These are phyloP conservation scores for Ginglymostoma cirratum DNA, from an alignment of 2,113 vertebrate genomes.

Conservation along the genomic window DNA sequence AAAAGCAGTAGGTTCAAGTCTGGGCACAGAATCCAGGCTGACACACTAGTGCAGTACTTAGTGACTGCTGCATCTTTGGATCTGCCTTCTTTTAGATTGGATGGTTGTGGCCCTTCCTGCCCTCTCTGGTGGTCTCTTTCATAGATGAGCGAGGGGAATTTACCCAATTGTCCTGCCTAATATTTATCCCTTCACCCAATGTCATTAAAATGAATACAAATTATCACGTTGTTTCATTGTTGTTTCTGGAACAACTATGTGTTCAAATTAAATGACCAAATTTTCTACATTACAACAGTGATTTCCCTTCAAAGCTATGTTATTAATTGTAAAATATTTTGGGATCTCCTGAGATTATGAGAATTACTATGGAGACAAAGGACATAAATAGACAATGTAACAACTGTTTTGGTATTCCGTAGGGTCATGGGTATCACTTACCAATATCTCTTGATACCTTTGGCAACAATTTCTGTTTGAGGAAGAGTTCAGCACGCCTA, in stretches of 20 bases:
- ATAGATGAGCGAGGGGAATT: neutral
- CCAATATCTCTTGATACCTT: neutral
- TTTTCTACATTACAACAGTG: neutral
- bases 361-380: neutral
- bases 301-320: neutral
- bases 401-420: neutral
- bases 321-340: neutral
- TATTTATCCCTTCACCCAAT: neutral
- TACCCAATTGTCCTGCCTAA: neutral
- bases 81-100: neutral
- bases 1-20: neutral
- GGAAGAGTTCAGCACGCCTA: too few relatives aligned
- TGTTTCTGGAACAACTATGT: neutral
- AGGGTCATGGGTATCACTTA: neutral
- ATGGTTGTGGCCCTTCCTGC: neutral
- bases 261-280: neutral
- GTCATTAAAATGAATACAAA: neutral
- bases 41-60: neutral
- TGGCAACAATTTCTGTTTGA: neutral
- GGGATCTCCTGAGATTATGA: neutral
- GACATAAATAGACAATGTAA: neutral
- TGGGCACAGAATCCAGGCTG: neutral
- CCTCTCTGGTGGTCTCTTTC: neutral
- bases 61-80: neutral
- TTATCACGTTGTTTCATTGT: neutral